Base-by-base conservation (phyloP, 2,797 vertebrate species). In the Channallabes apus region DNA sequence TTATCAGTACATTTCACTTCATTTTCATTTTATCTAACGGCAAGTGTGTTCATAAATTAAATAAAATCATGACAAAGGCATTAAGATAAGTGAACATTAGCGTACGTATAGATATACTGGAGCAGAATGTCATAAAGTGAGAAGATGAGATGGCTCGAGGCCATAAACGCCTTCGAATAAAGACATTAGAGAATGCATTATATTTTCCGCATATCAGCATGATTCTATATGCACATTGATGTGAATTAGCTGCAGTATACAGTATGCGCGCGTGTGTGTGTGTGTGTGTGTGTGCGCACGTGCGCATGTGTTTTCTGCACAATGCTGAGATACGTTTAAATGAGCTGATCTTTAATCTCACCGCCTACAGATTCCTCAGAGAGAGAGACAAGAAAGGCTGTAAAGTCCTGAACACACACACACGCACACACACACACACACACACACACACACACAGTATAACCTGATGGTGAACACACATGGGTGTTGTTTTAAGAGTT, bases 291-390 rank as follows among this genome's bases (percentile, higher is more conserved):
- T 41, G 58, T 46, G 59, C 8, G 75, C 2, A 12, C 4, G 54
- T 41, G 24, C 6, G n/a, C n/a, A n/a, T n/a, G n/a, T n/a, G 20
- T 22, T 15, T 78, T 78, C 58, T 24, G 20, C 20, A 38, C 56
- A 24, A 59, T 35, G 9, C 29, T 29, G 27, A 77, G 29, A 62
- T 80, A 62, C 22, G 15, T 64, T 78, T 62, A 62, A 22, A 32
- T 17, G 64, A 35, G 32, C 22, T 69, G 83, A 58, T 84, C 83
- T 84, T 84, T 71, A 79, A 84, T 84, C 83, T 79, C 46, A 14
- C 24, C 65, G 18, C 75, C 7, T 54, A 58, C 64, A n/a, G 65
- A 80, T 84, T 80, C 18, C 27, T 80, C 54, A 35, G 83, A 51
- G 29, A 41, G 29, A 51, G 24, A 17, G n/a, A n/a, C n/a, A n/a